Conservation (phyloP, 2,888 invertebrate genomes). For the Sceliomorpha sp. region DNA sequence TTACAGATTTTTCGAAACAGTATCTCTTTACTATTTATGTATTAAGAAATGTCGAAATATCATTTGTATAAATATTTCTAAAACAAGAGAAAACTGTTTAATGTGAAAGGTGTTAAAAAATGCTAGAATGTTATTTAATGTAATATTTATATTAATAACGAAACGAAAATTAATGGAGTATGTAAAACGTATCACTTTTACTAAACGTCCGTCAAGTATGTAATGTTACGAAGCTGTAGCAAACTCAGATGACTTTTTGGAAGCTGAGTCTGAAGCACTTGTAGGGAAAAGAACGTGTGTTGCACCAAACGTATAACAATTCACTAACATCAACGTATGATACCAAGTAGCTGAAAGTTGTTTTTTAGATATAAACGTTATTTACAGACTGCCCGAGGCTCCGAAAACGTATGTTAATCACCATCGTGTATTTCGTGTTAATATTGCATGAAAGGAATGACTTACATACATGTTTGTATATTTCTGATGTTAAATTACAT, state of each 20-base stretch:
- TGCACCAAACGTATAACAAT: neutral
- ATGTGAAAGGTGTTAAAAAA: no score
- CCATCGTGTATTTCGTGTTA: conserved; percentile 56
- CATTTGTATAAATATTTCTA: no score
- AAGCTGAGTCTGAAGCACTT: neutral
- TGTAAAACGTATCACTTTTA: no score
- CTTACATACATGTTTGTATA: conserved; percentile 23
- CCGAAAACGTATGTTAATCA: conserved; percentile 78
- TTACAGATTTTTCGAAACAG: no score
- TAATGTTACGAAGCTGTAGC: no score
- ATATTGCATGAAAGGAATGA: conserved; percentile 52
- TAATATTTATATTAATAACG: no score
- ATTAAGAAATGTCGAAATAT: no score
- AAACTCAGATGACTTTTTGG: neutral
- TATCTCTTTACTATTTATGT: no score
- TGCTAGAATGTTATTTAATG: no score
- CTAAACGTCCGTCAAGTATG: no score
- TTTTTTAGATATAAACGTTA: conserved; percentile 68
- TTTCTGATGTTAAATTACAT: conserved; percentile 23
- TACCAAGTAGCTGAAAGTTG: conserved; percentile 58
- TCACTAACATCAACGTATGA: conserved; percentile 10
- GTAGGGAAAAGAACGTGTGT: neutral
- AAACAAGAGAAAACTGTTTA: no score
- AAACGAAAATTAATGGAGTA: no score
- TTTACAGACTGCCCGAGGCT: conserved; percentile 79